A percentile compares a stretch with the other conserved stretches of the same genome.
Evolutionary conservation across 1,140 invertebrate species (phyloP).

Genomic region (Dreissena polymorpha): DNA sequence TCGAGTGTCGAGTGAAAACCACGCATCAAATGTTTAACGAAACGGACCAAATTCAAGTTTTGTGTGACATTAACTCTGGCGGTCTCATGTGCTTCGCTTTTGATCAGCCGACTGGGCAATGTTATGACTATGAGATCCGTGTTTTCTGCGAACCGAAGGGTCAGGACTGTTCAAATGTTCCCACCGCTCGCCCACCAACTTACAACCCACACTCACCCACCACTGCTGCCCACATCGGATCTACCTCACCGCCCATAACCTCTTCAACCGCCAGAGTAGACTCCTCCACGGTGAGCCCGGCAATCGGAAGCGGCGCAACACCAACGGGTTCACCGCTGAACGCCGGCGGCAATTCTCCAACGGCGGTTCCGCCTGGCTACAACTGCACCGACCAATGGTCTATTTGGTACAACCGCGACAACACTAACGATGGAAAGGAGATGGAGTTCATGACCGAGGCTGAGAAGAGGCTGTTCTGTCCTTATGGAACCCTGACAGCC

Average conservation of each 20-base stretch:
- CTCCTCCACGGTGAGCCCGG: slow-evolving; percentile 17
- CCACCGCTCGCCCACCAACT: slow-evolving; percentile 43
- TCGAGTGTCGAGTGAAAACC: slow-evolving; percentile 68
- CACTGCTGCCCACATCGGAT: background rate
- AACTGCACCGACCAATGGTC: slow-evolving; percentile 51
- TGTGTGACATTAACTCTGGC: slow-evolving; percentile 85
- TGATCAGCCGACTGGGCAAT: slow-evolving; percentile 69
- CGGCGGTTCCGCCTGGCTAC: background rate
- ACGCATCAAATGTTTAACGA: slow-evolving; percentile 51
- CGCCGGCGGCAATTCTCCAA: background rate
- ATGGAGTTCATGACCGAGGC: slow-evolving; percentile 63
- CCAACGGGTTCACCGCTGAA: background rate
- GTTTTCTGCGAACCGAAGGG: slow-evolving; percentile 83
- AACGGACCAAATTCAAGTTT: slow-evolving; percentile 81
- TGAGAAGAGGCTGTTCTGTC: slow-evolving; percentile 65
- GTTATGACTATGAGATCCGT: slow-evolving; percentile 87
- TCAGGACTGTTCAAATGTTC: slow-evolving; percentile 53
- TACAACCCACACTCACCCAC: background rate
- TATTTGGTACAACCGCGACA: slow-evolving; percentile 64
- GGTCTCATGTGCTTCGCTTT: slow-evolving; percentile 85
- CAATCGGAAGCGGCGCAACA: background rate
- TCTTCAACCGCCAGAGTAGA: background rate
- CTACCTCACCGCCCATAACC: slow-evolving; percentile 12
- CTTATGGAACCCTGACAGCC: slow-evolving; percentile 56
- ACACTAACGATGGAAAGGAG: slow-evolving; percentile 61